Evolutionary conservation across 2,797 vertebrate genomes (phyloP), one percentile per base, ranked within the genome.

Genomic region (Thunnus albacares): DNA sequence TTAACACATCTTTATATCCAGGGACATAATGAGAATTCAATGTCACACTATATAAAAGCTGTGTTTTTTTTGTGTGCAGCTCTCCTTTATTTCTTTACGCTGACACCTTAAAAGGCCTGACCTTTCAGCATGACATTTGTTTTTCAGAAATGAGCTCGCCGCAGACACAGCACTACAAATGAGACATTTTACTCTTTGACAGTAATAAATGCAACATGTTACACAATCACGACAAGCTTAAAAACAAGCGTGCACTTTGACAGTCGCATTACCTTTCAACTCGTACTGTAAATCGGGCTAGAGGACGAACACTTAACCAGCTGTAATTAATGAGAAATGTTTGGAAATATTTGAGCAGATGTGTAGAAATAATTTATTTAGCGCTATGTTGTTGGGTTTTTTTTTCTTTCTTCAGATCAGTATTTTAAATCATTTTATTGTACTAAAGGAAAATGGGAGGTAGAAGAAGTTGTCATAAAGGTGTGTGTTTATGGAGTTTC

Each of bases 111-210:
- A 75, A 76, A 85, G 77, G 77, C 64, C 78, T 81, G 91, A 93
- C 92, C 90, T 94, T 94, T 93, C 68, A 64, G 51, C 69, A 2
- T 68, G 79, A 89, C 87, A 82, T 91, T 92, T 89, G 89, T 85
- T 90, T 89, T 88, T 73, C 86, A 62, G 82, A 20, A 94, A 89
- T 75, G 84, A 92, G 85, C 80, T 60, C 5, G 64, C 77, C 18
- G 71, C 80, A 81, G 87, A 88, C 78, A 5, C 4, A 9, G 35
- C 2, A 38, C 86, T 79, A 66, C 85, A 92, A 92, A 89, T 70
- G 70, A 94, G 89, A 89, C 82, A 45, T 89, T 89, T 78, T 20
- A 11, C 75, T 87, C 83, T 56, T 43, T 26, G 72, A 85, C 83
- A 61, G 43, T 75, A 84, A 74, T 51, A 76, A 79, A 89, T 73